Base-by-base conservation (phyloP, 1,140 invertebrate species). In the Calosoma granatense region DNA sequence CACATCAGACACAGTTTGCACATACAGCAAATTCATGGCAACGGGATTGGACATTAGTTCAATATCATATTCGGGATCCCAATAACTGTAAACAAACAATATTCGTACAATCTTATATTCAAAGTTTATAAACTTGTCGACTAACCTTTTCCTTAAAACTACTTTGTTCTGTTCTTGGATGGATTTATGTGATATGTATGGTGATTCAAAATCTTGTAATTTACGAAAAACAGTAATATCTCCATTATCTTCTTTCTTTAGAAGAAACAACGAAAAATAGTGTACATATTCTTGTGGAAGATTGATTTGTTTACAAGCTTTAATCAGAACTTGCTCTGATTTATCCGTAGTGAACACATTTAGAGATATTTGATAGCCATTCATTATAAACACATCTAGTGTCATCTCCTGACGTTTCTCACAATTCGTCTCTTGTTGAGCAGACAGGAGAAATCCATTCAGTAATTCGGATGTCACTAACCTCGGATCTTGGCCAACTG, bases 171-270 rank as follows among this genome's bases (percentile, higher is more conserved):
- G 78, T 56, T 65, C 63, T 58, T 74, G 71, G 22, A 80, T 74
- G 65, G 77, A 76, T 63, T 74, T 88, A 65, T 91, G 81, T 55
- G 93, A 94, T 72, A 97, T 87, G 72, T 89, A 92, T 11, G 94
- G 94, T 58, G 92, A 94, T 79, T 98, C 95, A 81, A 95, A 98
- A 69, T 97, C 86, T 74, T 96, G 90, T 20, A 98, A 73, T 70
- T 89, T 90, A 57, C 94, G 81, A 43, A 95, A 70, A 71, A 94
- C 83, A 79, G 79, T 81, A 64, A 82, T 73, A 68, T 85, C 80
- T 64, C 82, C 81, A 65, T 83, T 83, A 23, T 83, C 81, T 65
- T 91, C 85, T 68, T 85, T 86, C 65, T 81, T 81, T 61, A 93
- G 82, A 51, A 97, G 74, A 74, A 86, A 97, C 43, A 97, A 75